A percentile compares a stretch with the other conserved stretches of the same genome.
Conservation (phyloP, 2,797 vertebrate genomes). For the Alfaro cultratus region DNA sequence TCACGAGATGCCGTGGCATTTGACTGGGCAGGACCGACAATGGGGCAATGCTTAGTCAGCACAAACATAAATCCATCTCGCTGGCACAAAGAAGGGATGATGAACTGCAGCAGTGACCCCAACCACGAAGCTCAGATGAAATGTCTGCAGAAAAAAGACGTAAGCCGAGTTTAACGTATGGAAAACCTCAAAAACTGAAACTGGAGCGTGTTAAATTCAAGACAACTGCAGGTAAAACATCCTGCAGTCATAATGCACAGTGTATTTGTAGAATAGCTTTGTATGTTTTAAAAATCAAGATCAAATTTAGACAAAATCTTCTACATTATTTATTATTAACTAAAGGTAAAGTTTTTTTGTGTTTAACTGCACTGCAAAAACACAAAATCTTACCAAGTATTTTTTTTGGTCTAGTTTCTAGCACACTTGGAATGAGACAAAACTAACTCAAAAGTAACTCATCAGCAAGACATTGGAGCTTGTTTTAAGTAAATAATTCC, state of each 20-base stretch:
- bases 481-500: no score
- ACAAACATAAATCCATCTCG: conserved; percentile 72
- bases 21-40: conserved; percentile 70
- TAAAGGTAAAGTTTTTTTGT: neutral
- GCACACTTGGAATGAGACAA: no score
- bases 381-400: neutral
- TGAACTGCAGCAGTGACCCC: conserved; percentile 50
- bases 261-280: neutral
- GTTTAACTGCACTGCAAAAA: neutral
- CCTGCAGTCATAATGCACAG: neutral
- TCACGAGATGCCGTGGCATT: conserved; percentile 74
- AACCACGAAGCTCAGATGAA: conserved; percentile 21
- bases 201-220: neutral
- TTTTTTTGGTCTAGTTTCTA: no score
- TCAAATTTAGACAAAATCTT: neutral
- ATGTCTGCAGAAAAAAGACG: conserved; percentile 16
- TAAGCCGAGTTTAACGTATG: conserved; percentile 7
- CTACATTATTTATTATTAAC: neutral
- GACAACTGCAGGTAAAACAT: neutral
- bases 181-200: neutral
- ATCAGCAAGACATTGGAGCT: no score
- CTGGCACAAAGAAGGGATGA: conserved; percentile 51
- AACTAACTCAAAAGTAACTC: no score
- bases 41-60: conserved; percentile 65
- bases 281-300: neutral